Evolutionary conservation across 1,140 invertebrate species (phyloP).

Genomic region (Caerostris extrusa): DNA sequence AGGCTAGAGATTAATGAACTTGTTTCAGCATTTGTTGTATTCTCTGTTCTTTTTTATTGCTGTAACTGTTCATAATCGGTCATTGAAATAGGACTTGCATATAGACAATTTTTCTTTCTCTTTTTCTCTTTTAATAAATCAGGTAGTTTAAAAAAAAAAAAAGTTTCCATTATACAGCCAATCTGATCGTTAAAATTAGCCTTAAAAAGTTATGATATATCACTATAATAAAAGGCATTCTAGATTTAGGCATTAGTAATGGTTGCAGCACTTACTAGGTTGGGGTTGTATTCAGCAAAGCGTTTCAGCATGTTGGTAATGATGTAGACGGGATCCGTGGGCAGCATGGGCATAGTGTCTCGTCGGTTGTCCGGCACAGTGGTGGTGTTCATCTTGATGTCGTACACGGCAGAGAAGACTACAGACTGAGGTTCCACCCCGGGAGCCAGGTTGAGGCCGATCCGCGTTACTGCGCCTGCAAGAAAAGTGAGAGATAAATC

Average conservation of each 20-base stretch:
- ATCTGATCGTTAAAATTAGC: too few relatives aligned
- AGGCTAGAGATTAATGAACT: too few relatives aligned
- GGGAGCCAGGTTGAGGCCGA: constrained; percentile 85
- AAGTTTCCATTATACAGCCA: too few relatives aligned
- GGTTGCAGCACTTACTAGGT: constrained; percentile 80
- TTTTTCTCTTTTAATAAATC: too few relatives aligned
- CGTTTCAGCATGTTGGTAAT: constrained; percentile 87
- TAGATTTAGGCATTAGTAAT: background rate
- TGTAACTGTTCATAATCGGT: too few relatives aligned
- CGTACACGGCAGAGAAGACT: constrained; percentile 93
- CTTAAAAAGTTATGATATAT: too few relatives aligned
- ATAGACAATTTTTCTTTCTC: too few relatives aligned
- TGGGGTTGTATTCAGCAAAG: constrained; percentile 87
- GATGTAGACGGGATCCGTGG: constrained; percentile 82
- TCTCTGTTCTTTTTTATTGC: too few relatives aligned
- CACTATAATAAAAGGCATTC: background rate
- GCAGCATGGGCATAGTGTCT: constrained; percentile 81
- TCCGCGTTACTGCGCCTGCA: constrained; percentile 90
- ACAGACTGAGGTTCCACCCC: constrained; percentile 89
- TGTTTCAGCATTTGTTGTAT: too few relatives aligned
- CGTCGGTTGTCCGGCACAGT: constrained; percentile 87
- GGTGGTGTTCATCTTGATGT: constrained; percentile 91
- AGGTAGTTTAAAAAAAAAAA: too few relatives aligned
- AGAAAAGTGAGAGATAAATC: constrained; percentile 73
- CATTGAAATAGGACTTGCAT: too few relatives aligned